phyloP scores from a whole-genome alignment of 2,888 invertebrate genomes.

The Sminthurinus aureus region DNA sequence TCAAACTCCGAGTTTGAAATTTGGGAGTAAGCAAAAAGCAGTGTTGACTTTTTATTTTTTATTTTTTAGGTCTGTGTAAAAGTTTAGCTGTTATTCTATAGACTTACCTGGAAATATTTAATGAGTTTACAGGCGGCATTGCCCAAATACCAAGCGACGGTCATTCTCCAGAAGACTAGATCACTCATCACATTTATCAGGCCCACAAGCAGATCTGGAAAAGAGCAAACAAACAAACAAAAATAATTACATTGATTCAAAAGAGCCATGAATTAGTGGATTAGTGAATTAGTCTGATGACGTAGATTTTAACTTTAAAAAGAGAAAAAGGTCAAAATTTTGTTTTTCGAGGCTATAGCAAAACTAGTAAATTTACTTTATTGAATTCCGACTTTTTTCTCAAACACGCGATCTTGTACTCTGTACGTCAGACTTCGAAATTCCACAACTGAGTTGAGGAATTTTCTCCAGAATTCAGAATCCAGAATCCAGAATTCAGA shows the following conservation, averaged over 20 bases:
- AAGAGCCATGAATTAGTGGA: too few species aligned
- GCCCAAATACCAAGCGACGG: constrained; percentile 88
- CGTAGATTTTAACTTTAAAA: too few species aligned
- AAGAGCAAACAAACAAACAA: not conserved
- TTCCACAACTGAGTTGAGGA: not conserved
- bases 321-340: too few species aligned
- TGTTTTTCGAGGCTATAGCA: not conserved
- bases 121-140: constrained; percentile 87
- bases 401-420: not conserved
- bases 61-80: too few species aligned
- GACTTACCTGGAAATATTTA: constrained; percentile 78
- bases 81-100: too few species aligned
- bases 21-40: too few species aligned
- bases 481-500: not conserved
- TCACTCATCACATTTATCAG: constrained; percentile 88
- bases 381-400: too few species aligned
- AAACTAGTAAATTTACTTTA: not conserved
- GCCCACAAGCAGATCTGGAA: constrained; percentile 83
- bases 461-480: not conserved
- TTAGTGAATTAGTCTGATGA: too few species aligned
- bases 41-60: too few species aligned
- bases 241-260: not conserved
- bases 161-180: constrained; percentile 82
- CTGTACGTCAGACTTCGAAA: too few species aligned
- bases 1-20: too few species aligned